These are phyloP conservation scores for Ochlodes sylvanus DNA, from an alignment of 2,888 invertebrate species.

Conservation along the genomic window DNA sequence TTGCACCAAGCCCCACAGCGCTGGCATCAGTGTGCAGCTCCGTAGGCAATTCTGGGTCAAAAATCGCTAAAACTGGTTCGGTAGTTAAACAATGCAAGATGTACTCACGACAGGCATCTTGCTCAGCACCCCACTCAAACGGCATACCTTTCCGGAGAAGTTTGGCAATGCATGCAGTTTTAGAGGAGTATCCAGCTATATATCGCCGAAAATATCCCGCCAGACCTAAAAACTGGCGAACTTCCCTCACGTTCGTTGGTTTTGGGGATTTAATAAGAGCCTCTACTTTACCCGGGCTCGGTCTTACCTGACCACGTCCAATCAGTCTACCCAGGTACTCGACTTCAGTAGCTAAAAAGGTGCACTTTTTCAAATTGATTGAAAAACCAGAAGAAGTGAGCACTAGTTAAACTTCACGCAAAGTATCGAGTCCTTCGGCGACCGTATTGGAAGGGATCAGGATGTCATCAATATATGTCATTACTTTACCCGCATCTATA, in stretches of 20 bases:
- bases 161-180: background rate
- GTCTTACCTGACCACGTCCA: too few species aligned
- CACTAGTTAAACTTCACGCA: background rate
- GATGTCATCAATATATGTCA: slow-evolving; percentile 41
- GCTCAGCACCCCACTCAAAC: background rate
- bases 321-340: too few species aligned
- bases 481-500: slow-evolving; percentile 21
- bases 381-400: too few species aligned
- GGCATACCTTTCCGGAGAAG: background rate
- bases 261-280: too few species aligned
- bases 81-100: too few species aligned
- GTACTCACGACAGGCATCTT: background rate
- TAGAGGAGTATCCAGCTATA: background rate
- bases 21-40: too few species aligned
- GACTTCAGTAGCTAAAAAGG: background rate
- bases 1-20: too few species aligned
- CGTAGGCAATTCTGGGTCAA: too few species aligned
- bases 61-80: too few species aligned
- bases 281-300: too few species aligned
- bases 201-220: background rate
- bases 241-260: background rate
- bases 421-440: slow-evolving; percentile 12
- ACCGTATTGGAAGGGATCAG: slow-evolving; percentile 15
- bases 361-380: too few species aligned
- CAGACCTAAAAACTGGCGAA: background rate